A percentile compares a stretch with the other conserved stretches of the same genome.
phyloP scores from a whole-genome alignment of 2,797 vertebrate genomes.

The Hemitrygon akajei region DNA sequence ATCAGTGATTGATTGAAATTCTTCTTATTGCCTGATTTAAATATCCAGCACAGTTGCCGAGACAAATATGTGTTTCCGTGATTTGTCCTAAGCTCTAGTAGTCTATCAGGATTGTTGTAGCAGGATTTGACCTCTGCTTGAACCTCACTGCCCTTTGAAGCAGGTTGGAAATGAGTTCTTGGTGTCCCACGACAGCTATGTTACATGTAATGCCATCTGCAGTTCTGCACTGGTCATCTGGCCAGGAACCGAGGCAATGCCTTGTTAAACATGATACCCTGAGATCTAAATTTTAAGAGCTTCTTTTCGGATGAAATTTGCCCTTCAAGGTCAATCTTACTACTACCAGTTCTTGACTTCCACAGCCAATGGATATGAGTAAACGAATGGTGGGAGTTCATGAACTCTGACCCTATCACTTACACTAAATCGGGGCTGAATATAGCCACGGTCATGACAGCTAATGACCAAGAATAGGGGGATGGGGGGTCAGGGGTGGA shows the following conservation, averaged over 20 bases:
- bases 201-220: conserved; percentile 63
- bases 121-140: conserved; percentile 51
- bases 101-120: conserved; percentile 40
- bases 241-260: conserved; percentile 51
- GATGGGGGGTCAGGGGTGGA: background rate
- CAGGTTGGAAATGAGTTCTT: conserved; percentile 50
- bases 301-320: conserved; percentile 67
- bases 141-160: conserved; percentile 51
- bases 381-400: conserved; percentile 59
- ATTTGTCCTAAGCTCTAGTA: conserved; percentile 65
- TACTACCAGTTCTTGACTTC: conserved; percentile 52
- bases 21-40: conserved; percentile 32
- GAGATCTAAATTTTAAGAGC: conserved; percentile 66
- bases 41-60: conserved; percentile 23
- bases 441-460: background rate
- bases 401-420: conserved; percentile 27
- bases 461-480: background rate
- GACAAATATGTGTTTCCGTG: conserved; percentile 37
- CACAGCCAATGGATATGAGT: conserved; percentile 60
- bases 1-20: background rate
- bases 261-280: conserved; percentile 68
- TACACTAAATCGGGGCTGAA: conserved; percentile 35
- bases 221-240: conserved; percentile 64
- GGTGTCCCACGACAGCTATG: conserved; percentile 58
- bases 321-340: conserved; percentile 58